These are phyloP conservation scores for Bilobella aurantiaca DNA, from an alignment of 1,140 invertebrate genomes.

Conservation along the genomic window DNA sequence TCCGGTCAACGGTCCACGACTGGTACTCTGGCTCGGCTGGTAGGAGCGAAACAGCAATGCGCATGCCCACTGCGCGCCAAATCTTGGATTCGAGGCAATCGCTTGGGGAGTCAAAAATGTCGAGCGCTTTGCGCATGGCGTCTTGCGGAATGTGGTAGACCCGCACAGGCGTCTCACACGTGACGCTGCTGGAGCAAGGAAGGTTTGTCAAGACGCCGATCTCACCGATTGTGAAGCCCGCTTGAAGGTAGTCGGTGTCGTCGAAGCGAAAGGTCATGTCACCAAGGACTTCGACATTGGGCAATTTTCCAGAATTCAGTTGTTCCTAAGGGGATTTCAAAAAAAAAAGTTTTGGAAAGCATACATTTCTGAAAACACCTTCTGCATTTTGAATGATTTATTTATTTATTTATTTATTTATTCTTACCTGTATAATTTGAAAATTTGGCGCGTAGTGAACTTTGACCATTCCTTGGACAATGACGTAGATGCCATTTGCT, in stretches of 20 bases:
- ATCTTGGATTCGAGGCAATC: constrained; percentile 31
- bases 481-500: constrained; percentile 40
- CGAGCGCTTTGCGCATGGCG: constrained; percentile 18
- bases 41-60: constrained; percentile 31
- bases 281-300: constrained; percentile 29
- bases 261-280: constrained; percentile 21
- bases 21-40: constrained; percentile 29
- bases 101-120: constrained; percentile 12
- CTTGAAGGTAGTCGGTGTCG: constrained; percentile 40
- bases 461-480: constrained; percentile 42
- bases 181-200: constrained; percentile 38
- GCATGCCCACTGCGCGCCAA: constrained; percentile 35
- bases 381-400: too few relatives aligned
- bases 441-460: constrained; percentile 23
- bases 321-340: neutral
- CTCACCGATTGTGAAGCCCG: constrained; percentile 43
- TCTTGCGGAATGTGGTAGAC: constrained; percentile 31
- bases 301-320: constrained; percentile 16
- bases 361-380: neutral
- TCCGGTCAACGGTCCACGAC: constrained; percentile 33
- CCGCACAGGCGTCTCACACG: constrained; percentile 42
- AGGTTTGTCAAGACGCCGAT: constrained; percentile 40
- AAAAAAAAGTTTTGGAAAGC: neutral
- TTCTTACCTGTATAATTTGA: constrained; percentile 36
- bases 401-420: too few relatives aligned